Evolutionary conservation across 2,113 vertebrate genomes (phyloP).

Genomic region (Gila orcuttii): DNA sequence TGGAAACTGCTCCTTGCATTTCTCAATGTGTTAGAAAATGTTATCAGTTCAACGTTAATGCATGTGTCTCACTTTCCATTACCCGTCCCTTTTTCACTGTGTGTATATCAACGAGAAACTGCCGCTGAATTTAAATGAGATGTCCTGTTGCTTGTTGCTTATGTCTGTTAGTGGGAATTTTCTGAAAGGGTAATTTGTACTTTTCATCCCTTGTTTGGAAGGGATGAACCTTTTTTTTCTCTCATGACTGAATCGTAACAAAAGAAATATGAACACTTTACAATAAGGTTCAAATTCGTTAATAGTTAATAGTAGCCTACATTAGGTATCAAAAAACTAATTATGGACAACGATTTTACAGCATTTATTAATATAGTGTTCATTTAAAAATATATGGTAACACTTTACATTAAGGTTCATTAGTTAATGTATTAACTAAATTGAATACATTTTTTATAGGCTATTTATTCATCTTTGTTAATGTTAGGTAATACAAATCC

Average conservation of each 20-base stretch:
- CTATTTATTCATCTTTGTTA: too few species aligned
- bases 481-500: too few species aligned
- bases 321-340: not conserved
- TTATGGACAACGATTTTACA: not conserved
- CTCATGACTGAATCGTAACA: not conserved
- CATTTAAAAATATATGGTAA: too few species aligned
- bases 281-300: not conserved
- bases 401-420: too few species aligned
- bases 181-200: not conserved
- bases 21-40: constrained; percentile 16
- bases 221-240: not conserved
- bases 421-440: too few species aligned
- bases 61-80: constrained; percentile 6
- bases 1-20: constrained; percentile 10
- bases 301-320: not conserved
- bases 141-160: not conserved
- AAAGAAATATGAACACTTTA: not conserved
- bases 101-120: not conserved
- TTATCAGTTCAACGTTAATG: constrained; percentile 10
- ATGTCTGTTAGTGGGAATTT: not conserved
- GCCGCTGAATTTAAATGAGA: constrained; percentile 4
- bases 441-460: too few species aligned
- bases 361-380: too few species aligned
- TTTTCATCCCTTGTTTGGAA: not conserved
- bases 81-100: not conserved